Evolutionary conservation across 2,797 vertebrate genomes (phyloP), one percentile per base, ranked within the genome.

Genomic region (Enteromius fasciolatus): DNA sequence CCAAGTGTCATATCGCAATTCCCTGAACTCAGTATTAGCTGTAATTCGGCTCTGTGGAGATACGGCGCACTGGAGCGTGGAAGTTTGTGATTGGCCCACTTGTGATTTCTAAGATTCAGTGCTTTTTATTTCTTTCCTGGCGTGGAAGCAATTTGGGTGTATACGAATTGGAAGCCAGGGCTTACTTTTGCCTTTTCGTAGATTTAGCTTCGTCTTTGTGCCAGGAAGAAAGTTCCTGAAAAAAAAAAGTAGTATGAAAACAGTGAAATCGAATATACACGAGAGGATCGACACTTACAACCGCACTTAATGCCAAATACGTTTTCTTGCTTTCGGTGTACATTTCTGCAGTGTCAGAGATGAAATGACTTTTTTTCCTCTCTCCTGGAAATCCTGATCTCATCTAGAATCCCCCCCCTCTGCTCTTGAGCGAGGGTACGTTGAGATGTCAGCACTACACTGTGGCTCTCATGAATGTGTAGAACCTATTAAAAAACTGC

Each of bases 401-500:
- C 59, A 33, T 7, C n/a, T 3, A 5, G 41, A 48, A 46, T n/a
- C n/a, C 46, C 63, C 63, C 15, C 70, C 41, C 23, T 54, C 6
- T 2, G 63, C 72, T 72, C 44, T 83, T 68, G 82, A 90, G 90
- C 86, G 85, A 86, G 90, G 91, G 89, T 90, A 87, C 87, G 76
- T 91, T 86, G 90, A 90, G 93, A 94, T 91, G 86, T 91, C 88
- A 93, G 90, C 90, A 94, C 94, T 93, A 89, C 93, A 94, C 93
- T 96, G 94, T 96, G 95, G 92, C 93, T 92, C 93, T 91, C 87
- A 91, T 86, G 93, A 95, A 94, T 93, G 94, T 95, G 93, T 94
- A 92, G 91, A 93, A 92, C 88, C 89, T 92, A 78, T 57, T 83
- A 77, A 67, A 82, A 87, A 10, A 41, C 88, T 95, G 93, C 95